phyloP scores from a whole-genome alignment of 2,888 invertebrate genomes.

The Caenorhabditis sinica region DNA sequence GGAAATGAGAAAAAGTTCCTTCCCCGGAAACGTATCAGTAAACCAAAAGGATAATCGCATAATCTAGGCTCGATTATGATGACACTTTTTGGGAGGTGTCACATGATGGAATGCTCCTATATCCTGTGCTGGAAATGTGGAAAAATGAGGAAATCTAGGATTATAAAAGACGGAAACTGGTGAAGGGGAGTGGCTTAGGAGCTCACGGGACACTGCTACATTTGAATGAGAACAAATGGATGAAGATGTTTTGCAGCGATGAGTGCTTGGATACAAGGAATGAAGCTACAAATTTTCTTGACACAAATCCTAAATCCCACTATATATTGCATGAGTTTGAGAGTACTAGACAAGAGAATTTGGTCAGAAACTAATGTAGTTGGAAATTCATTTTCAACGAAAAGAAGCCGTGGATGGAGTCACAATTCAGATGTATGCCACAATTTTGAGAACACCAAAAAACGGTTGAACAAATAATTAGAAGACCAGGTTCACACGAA shows the following conservation, averaged over 20 bases:
- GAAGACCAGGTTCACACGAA: slow-evolving; percentile 16
- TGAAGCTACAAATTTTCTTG: not conserved
- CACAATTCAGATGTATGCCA: not conserved
- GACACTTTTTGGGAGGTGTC: slow-evolving; percentile 24
- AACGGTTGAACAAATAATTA: slow-evolving; percentile 11
- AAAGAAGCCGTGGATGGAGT: not conserved
- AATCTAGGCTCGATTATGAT: slow-evolving; percentile 12
- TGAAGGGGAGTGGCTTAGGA: slow-evolving; percentile 14
- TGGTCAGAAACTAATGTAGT: not conserved
- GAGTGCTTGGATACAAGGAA: slow-evolving; percentile 10
- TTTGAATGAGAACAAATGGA: slow-evolving; percentile 24
- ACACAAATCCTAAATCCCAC: not conserved
- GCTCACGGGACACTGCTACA: not conserved
- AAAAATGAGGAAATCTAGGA: slow-evolving; percentile 42
- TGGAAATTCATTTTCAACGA: not conserved
- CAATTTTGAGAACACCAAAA: slow-evolving; percentile 14
- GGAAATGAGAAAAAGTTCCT: not conserved
- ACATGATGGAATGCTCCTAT: slow-evolving; percentile 26
- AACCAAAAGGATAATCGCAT: slow-evolving; percentile 3
- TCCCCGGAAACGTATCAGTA: not conserved
- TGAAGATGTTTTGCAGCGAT: slow-evolving; percentile 3
- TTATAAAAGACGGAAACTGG: slow-evolving; percentile 30
- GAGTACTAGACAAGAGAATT: slow-evolving; percentile 1
- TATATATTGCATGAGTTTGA: slow-evolving; percentile 1
- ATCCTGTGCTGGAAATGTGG: not conserved